These are phyloP conservation scores for Crenuchus spilurus DNA, from an alignment of 2,797 vertebrate genomes.

Conservation along the genomic window DNA sequence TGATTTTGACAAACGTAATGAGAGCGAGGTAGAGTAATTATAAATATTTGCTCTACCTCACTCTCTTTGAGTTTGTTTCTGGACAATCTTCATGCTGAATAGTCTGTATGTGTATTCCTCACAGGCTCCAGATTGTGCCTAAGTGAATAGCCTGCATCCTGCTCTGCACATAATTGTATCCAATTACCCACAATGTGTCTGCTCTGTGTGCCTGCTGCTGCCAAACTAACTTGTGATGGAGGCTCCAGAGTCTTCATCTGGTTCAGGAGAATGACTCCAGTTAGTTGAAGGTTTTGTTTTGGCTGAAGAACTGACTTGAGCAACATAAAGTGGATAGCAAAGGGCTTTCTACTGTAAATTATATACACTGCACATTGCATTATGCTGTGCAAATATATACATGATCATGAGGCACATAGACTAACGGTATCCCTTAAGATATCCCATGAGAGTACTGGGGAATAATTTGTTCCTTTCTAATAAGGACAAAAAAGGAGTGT, in stretches of 20 bases:
- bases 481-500: no score
- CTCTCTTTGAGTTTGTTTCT: background rate
- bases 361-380: no score
- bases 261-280: background rate
- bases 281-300: background rate
- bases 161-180: slow-evolving; percentile 38
- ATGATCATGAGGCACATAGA: no score
- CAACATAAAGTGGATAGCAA: no score
- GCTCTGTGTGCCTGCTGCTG: slow-evolving; percentile 19
- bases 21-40: no score
- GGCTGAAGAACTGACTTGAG: no score
- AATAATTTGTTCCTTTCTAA: no score
- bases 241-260: background rate
- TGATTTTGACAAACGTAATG: no score
- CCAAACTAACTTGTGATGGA: slow-evolving; percentile 15
- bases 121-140: slow-evolving; percentile 12
- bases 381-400: no score
- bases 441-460: no score
- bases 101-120: slow-evolving; percentile 13
- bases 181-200: slow-evolving; percentile 29
- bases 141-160: slow-evolving; percentile 39
- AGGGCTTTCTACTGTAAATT: no score
- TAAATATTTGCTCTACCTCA: background rate
- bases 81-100: slow-evolving; percentile 11
- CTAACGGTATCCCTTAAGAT: no score